phyloP scores from a whole-genome alignment of 1,140 invertebrate species.

The Chionoecetes opilio region DNA sequence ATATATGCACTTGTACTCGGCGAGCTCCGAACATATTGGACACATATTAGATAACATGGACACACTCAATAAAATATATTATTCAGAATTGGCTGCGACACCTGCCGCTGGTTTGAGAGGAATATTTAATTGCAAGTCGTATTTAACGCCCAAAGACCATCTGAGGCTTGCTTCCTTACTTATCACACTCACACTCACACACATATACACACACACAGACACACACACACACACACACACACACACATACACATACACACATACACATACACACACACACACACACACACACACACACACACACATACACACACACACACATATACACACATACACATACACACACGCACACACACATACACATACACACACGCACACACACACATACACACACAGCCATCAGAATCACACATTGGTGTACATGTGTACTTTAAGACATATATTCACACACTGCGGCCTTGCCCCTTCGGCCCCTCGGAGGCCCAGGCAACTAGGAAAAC shows the following conservation, averaged over 20 bases:
- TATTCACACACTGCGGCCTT: not conserved
- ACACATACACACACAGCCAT: too few relatives aligned
- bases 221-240: slow-evolving; percentile 42
- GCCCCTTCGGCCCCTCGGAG: not conserved
- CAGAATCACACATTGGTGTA: too few relatives aligned
- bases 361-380: too few relatives aligned
- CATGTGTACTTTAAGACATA: not conserved
- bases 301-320: too few relatives aligned
- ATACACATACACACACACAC: too few relatives aligned
- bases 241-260: slow-evolving; percentile 1
- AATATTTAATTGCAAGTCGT: slow-evolving; percentile 55
- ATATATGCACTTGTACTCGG: slow-evolving; percentile 65
- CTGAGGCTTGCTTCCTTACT: not conserved
- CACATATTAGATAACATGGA: slow-evolving; percentile 66
- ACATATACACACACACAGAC: slow-evolving; percentile 15
- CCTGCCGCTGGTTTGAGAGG: not conserved
- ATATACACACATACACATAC: slow-evolving; percentile 14
- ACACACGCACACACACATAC: not conserved
- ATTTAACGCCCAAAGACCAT: not conserved
- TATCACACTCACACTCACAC: not conserved
- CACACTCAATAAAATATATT: slow-evolving; percentile 68
- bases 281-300: too few relatives aligned
- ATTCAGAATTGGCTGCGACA: slow-evolving; percentile 56
- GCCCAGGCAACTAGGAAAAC: not conserved
- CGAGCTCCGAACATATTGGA: slow-evolving; percentile 57